Percentiles rank a stretch among this genome's conserved stretches.
phyloP scores from a whole-genome alignment of 2,113 vertebrate species.

The Cephalopterus ornatus region DNA sequence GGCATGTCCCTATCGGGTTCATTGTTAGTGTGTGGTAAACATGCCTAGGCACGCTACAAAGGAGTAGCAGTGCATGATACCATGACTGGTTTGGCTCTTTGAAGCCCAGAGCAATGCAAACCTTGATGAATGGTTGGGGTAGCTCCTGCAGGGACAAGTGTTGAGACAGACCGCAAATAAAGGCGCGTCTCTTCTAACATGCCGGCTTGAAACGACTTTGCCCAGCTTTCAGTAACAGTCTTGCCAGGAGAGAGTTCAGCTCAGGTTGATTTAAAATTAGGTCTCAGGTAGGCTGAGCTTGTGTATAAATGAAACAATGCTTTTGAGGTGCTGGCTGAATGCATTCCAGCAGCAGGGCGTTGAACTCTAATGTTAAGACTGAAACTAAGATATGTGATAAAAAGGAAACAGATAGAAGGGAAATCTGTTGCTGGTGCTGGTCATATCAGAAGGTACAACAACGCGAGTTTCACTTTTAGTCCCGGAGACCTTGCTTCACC shows the following conservation, averaged over 20 bases:
- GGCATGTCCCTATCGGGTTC: rapidly evolving
- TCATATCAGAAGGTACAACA: background rate
- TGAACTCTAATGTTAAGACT: background rate
- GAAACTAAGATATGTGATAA: background rate
- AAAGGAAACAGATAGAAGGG: background rate
- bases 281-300: background rate
- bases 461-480: background rate
- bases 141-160: background rate
- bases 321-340: background rate
- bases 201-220: background rate
- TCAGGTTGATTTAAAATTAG: background rate
- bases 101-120: background rate
- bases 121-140: background rate
- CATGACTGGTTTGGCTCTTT: background rate
- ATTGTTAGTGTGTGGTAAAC: background rate
- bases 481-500: background rate
- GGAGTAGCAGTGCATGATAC: background rate
- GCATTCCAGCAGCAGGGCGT: background rate
- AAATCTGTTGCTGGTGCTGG: background rate
- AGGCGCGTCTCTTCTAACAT: background rate
- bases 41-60: background rate
- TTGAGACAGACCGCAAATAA: background rate
- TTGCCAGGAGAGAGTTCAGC: background rate
- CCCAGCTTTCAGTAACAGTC: background rate
- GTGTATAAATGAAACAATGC: background rate